Base-by-base conservation (phyloP, 2,888 invertebrate genomes). In the Limenitis camilla region DNA sequence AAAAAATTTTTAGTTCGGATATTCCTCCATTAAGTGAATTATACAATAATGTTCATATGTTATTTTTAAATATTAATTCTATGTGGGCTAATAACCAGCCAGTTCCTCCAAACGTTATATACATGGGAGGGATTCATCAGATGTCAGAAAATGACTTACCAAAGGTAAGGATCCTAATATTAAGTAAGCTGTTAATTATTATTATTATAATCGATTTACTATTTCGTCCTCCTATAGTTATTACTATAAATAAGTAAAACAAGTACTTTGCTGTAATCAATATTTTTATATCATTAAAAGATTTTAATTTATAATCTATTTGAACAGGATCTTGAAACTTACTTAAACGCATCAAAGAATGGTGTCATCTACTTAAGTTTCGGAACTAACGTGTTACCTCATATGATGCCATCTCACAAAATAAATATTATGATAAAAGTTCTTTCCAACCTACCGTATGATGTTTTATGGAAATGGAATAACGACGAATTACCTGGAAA, bases 51-150 rank as follows among this genome's bases (percentile, higher is more conserved):
- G 65, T 79, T 4, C 72, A 77, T 39, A 62, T 88, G 70, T 48
- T 87, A 11, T 72, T 88, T 50, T 48, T 84, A 2, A 88, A 88
- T 59, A 61, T 69, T 0, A 74, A 87, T 62, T 75, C 79, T 0
- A 59, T 79, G 30, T 77, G 76, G 63, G 70, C 74, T 5, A 60
- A 62, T 4, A 73, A 69, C 42, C 66, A 76, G 6, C 88, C 88
- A 1, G 64, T 78, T 6, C 75, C 84, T 8, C 83, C 86, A 0
- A 72, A 69, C 49, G 67, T 83, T 4, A 56, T 86, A 1, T 72
- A 74, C 47, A 71, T 84, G 44, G 83, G 86, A 41, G 83, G 84
- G 2, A 58, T 81, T 35, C 87, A 85, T 55, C 65, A 78, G 19
- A 71, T 68, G 5, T 67, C 69, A 9, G 54, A 68, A 4, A 72